Evolutionary conservation across 2,888 invertebrate species (phyloP).

Genomic region (Habrosyne pyritoides): DNA sequence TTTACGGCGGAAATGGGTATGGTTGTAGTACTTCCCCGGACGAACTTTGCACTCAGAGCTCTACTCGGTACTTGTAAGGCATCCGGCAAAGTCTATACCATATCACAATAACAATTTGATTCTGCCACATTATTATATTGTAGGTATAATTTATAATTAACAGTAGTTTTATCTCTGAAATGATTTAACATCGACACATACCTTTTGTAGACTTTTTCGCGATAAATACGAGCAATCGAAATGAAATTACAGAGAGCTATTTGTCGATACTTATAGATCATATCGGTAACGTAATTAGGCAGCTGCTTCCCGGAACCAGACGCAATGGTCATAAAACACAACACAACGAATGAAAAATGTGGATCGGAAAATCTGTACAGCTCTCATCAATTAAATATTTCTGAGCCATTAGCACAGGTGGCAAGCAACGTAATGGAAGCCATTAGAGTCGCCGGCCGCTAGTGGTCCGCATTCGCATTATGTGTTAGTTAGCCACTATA

Average conservation of each 20-base stretch:
- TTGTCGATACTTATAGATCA: conserved; percentile 14
- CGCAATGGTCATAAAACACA: conserved; percentile 39
- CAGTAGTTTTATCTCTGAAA: background rate
- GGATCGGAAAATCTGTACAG: conserved; percentile 64
- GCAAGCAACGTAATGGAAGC: conserved; percentile 75
- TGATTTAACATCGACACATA: background rate
- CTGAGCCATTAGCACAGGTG: conserved; percentile 79
- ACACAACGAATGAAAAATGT: conserved; percentile 64
- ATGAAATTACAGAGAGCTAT: background rate
- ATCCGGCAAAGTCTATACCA: too few relatives aligned
- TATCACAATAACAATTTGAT: too few relatives aligned
- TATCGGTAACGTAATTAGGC: conserved; percentile 12
- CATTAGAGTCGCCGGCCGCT: conserved; percentile 63
- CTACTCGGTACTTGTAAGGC: too few relatives aligned
- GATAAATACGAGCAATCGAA: background rate
- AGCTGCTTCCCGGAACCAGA: background rate
- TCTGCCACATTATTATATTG: too few relatives aligned
- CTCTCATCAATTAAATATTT: conserved; percentile 80
- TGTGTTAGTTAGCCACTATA: conserved; percentile 50
- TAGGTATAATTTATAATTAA: too few relatives aligned
- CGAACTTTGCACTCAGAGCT: too few relatives aligned
- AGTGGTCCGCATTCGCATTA: conserved; percentile 42
- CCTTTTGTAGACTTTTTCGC: background rate
- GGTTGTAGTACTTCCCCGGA: too few relatives aligned
- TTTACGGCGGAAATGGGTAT: too few relatives aligned